These are phyloP conservation scores for Antheraea assamensis DNA, from an alignment of 2,888 invertebrate species.

Conservation along the genomic window DNA sequence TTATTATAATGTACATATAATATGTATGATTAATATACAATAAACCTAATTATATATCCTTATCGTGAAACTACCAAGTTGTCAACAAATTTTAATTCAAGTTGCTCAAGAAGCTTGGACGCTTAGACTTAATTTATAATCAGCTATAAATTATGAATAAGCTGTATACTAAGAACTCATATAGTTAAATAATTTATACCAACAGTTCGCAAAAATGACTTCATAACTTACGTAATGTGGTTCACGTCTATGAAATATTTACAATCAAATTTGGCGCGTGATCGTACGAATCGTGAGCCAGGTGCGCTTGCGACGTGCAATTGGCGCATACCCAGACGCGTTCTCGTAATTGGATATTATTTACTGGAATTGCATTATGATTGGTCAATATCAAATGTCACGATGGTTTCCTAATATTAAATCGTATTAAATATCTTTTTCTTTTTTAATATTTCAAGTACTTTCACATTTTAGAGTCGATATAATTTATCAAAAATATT, in stretches of 20 bases:
- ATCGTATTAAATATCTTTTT: neutral
- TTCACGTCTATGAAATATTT: constrained; percentile 58
- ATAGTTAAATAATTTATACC: neutral
- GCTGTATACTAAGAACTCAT: neutral
- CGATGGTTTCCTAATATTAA: constrained; percentile 27
- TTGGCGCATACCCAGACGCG: constrained; percentile 75
- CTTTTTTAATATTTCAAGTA: no score
- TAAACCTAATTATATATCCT: no score
- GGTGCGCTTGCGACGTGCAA: constrained; percentile 71
- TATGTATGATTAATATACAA: no score
- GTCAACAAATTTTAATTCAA: no score
- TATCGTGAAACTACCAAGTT: no score
- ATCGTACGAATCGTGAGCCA: constrained; percentile 72
- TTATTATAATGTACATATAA: no score
- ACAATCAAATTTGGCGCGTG: constrained; percentile 65
- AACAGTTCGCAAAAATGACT: neutral
- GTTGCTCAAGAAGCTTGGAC: neutral
- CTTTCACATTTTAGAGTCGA: neutral
- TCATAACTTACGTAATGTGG: constrained; percentile 36
- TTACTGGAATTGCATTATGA: constrained; percentile 68
- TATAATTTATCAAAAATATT: neutral
- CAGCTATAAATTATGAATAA: no score
- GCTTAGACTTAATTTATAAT: neutral
- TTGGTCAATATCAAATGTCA: constrained; percentile 60
- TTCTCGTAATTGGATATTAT: constrained; percentile 73